Evolutionary conservation across 2,113 vertebrate species (phyloP), one percentile per base, ranked within the genome.

Genomic region (Nerophis ophidion): DNA sequence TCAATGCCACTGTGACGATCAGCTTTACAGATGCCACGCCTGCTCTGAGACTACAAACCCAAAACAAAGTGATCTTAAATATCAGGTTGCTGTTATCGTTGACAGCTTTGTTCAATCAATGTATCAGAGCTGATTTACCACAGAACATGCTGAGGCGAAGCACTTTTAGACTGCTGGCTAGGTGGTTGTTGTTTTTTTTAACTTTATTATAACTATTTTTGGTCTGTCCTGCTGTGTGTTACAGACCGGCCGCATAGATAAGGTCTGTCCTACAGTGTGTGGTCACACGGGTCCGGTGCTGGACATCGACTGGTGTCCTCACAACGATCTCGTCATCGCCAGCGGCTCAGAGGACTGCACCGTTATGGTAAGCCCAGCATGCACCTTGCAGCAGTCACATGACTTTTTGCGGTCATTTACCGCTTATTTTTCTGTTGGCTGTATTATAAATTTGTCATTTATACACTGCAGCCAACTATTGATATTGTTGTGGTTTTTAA

Each of bases 221-320:
- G 6, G 1, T 13, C 50, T 34, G 6, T 6, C 19, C 7, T 7
- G 12, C 16, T 57, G 35, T 76, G 47, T 79, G 26, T 61, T 15
- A 1, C 13, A 88, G 87, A 83, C 80, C 4, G 87, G 87, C 26
- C 85, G 85, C 38, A 89, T 87, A 67, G 85, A 87, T 79, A 89
- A 86, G 83, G 90, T 92, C 62, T 98, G 97, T 82, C 96, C 96
- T 0, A 96, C 94, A 5, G 96, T 99, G 19, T 99, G 96, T 46
- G 96, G 96, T 19, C 96, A 99, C 87, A 98, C 94, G 0, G 96
- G 94, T 66, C 95, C 95, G 0, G 96, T 99, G 81, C 86, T 99
- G 74, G 96, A 99, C 87, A 95, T 99, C 15, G 95, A 98, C 55
- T 99, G 96, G 96, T 98, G 96, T 82, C 96, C 95, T 51, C 94